These are phyloP conservation scores for Chrysemys picta DNA, from an alignment of 2,113 vertebrate species.

Conservation along the genomic window DNA sequence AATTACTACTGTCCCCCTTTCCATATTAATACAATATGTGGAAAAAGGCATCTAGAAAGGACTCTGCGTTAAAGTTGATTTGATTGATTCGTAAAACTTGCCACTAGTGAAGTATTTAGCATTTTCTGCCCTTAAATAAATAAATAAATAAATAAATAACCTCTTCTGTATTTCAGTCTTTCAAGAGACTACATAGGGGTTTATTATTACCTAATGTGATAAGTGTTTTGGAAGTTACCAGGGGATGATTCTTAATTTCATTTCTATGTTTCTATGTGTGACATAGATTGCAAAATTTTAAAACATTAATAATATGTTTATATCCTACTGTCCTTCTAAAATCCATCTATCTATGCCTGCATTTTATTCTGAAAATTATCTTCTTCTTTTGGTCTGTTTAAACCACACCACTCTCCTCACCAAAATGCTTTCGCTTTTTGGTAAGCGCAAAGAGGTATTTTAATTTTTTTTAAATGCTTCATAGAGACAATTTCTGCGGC, in stretches of 20 bases:
- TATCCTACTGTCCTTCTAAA: neutral
- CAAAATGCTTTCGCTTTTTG: no score
- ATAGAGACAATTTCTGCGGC: neutral
- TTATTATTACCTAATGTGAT: neutral
- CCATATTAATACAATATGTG: neutral
- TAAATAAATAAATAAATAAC: neutral
- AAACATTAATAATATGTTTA: neutral
- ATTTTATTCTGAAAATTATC: neutral
- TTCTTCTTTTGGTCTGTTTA: neutral
- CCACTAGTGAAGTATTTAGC: neutral
- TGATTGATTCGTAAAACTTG: no score
- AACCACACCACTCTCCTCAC: neutral
- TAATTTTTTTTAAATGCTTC: neutral
- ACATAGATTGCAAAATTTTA: no score
- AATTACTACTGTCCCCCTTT: neutral
- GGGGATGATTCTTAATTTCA: neutral
- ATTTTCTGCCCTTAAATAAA: neutral
- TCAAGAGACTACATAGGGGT: neutral
- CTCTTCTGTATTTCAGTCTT: neutral
- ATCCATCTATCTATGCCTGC: neutral
- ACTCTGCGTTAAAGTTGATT: neutral
- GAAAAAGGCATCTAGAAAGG: neutral
- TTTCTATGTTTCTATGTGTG: neutral
- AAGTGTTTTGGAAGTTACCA: neutral
- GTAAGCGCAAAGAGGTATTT: neutral